Evolutionary conservation across 2,797 vertebrate genomes (phyloP).

Genomic region (Sebastes variabilis): DNA sequence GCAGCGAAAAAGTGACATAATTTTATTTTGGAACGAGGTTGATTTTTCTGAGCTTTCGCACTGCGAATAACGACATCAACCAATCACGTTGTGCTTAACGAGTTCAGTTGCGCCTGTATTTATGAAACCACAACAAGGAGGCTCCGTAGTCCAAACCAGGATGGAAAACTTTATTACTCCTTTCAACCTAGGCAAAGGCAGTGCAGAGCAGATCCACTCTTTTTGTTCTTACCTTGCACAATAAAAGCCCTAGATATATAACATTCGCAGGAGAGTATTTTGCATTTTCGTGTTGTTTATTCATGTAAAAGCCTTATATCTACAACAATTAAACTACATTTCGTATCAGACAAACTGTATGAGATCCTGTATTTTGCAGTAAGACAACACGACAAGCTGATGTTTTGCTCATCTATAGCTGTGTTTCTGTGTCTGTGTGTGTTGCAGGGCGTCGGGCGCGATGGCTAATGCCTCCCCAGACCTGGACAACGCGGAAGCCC

Average conservation of each 20-base stretch:
- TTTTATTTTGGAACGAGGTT: not conserved
- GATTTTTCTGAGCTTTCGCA: not conserved
- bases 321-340: not conserved
- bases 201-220: too few relatives aligned
- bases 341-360: not conserved
- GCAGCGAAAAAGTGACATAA: rapidly evolving
- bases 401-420: not conserved
- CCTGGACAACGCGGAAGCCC: conserved; percentile 91
- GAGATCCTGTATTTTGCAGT: not conserved
- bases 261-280: too few relatives aligned
- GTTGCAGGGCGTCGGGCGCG: conserved; percentile 64
- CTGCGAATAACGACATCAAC: too few relatives aligned
- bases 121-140: too few relatives aligned
- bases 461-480: conserved; percentile 91
- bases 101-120: too few relatives aligned
- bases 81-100: too few relatives aligned
- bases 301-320: not conserved
- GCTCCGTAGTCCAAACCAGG: too few relatives aligned
- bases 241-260: too few relatives aligned
- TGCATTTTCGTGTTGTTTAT: too few relatives aligned
- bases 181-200: too few relatives aligned
- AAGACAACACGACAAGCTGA: not conserved
- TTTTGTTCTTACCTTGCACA: too few relatives aligned
- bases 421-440: conserved; percentile 13
- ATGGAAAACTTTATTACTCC: too few relatives aligned